Conservation (phyloP, 2,797 vertebrate species). For the Cynodonichthys magdalenae region DNA sequence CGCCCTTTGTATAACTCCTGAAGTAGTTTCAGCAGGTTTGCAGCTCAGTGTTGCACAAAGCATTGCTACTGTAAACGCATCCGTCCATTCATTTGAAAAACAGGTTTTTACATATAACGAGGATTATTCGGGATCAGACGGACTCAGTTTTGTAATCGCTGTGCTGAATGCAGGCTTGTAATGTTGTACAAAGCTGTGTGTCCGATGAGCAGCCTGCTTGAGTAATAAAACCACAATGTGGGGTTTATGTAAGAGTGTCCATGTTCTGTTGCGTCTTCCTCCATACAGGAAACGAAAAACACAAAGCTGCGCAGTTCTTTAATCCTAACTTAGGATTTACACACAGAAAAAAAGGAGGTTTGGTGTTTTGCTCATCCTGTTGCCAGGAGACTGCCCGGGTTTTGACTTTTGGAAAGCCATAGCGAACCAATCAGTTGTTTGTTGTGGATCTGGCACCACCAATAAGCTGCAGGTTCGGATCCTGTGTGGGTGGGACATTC, state of each 20-base stretch:
- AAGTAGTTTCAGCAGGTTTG: constrained; percentile 7
- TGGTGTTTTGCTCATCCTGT: constrained; percentile 68
- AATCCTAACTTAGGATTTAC: constrained; percentile 34
- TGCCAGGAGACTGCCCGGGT: constrained; percentile 72
- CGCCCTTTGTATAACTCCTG: constrained; percentile 7
- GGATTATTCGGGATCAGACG: constrained; percentile 32
- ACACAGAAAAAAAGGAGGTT: constrained; percentile 20
- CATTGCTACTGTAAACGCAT: constrained; percentile 12
- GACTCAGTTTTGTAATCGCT: constrained; percentile 3
- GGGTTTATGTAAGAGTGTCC: neutral
- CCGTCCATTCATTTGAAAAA: constrained; percentile 16
- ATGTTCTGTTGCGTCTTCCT: constrained; percentile 26
- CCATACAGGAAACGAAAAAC: constrained; percentile 15
- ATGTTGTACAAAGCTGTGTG: neutral
- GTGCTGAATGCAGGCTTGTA: neutral
- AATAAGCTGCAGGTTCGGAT: constrained; percentile 55
- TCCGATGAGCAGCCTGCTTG: neutral
- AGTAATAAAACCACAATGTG: neutral
- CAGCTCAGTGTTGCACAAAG: constrained; percentile 16
- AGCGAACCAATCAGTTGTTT: constrained; percentile 65
- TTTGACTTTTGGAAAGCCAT: constrained; percentile 61
- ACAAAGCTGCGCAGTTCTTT: constrained; percentile 34
- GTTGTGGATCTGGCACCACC: constrained; percentile 56
- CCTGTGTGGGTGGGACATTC: constrained; percentile 66
- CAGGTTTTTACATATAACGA: constrained; percentile 5